Evolutionary conservation across 2,888 invertebrate species (phyloP), one percentile per base, ranked within the genome.

Genomic region (Lithophane ornitopus): DNA sequence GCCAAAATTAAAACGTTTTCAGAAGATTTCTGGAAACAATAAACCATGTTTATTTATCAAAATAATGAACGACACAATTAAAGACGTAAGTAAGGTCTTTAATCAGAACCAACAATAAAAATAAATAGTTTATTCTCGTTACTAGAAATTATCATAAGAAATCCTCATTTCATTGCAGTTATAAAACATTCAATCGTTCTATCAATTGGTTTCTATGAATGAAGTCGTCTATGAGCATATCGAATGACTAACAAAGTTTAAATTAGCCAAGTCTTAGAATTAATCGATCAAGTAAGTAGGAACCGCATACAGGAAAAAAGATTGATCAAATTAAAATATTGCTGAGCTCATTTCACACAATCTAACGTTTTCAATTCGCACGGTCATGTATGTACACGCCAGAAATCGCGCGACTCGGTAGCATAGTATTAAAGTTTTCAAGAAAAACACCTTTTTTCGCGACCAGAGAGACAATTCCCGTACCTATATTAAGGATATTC

Each of bases 121-220:
- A 16, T 28, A 28, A 56, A 56, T 26, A 56, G 12, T 56, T 56
- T 56, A 26, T 56, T 56, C 54, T n/a, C 0, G 54, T 54, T 56
- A 14, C 26, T 26, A 56, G 12, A 56, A 56, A 56, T 26, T n/a
- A 56, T 14, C 2, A 56, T 6, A 14, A 12, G 12, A 0, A 54
- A n/a, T 54, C 11, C n/a, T 54, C 1, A 54, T 54, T n/a, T 19
- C 8, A 34, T 7, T 72, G n/a, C 19, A 56, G 54, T 16, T 44
- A 44, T 41, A 54, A 70, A 28, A 41, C 12, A 1, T 12, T 7
- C 14, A 54, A 26, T 65, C 14, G n/a, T n/a, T 22, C 19, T 28
- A 41, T 28, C 12, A 73, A 56, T 44, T 28, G 11, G 2, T 9
- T 76, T 68, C 58, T 22, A 9, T 58, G 78, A 68, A 76, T 11